phyloP scores from a whole-genome alignment of 2,797 vertebrate genomes.

The Myripristis jacobus region DNA sequence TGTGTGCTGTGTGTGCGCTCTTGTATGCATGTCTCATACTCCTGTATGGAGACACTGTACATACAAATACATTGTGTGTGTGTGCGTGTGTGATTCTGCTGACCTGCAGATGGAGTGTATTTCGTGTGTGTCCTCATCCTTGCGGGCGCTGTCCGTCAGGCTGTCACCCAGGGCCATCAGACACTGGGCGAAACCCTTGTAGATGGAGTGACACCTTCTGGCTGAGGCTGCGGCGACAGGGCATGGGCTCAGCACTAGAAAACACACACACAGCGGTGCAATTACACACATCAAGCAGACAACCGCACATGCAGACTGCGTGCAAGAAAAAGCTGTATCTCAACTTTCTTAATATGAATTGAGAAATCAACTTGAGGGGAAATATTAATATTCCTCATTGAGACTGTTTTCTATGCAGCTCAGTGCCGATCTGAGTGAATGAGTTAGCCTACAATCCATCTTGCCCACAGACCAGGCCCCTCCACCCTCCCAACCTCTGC shows the following conservation, averaged over 20 bases:
- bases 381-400: too few relatives aligned
- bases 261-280: conserved; percentile 25
- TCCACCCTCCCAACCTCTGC: too few relatives aligned
- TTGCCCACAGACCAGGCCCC: too few relatives aligned
- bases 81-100: conserved; percentile 47
- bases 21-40: background rate
- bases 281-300: too few relatives aligned
- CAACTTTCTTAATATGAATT: too few relatives aligned
- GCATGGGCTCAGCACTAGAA: conserved; percentile 79
- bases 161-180: conserved; percentile 93
- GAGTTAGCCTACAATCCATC: too few relatives aligned
- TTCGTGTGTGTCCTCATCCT: conserved; percentile 85
- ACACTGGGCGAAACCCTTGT: conserved; percentile 94
- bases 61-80: background rate
- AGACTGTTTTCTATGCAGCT: too few relatives aligned
- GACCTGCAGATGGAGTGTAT: conserved; percentile 95
- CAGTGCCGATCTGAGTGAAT: too few relatives aligned
- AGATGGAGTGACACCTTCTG: conserved; percentile 90
- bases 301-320: too few relatives aligned
- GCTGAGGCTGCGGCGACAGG: conserved; percentile 78
- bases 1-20: background rate
- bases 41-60: too few relatives aligned
- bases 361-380: too few relatives aligned
- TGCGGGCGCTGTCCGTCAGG: conserved; percentile 85
- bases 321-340: too few relatives aligned